Evolutionary conservation across 2,113 vertebrate species (phyloP), one percentile per base, ranked within the genome.

Genomic region (Sakesphorus luctuosus): DNA sequence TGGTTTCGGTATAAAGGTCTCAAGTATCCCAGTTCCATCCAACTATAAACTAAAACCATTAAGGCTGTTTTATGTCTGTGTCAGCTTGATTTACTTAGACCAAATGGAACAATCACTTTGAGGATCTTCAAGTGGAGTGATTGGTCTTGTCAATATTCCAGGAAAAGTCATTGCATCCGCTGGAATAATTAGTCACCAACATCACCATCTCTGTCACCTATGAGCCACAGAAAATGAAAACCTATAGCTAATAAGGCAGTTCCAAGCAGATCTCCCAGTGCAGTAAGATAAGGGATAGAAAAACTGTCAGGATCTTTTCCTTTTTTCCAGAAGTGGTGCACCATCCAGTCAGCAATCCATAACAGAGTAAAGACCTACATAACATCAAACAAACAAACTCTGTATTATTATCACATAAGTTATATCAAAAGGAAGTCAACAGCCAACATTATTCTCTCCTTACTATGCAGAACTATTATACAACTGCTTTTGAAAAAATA

Each of bases 271-370:
- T 99, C 99, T 3, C 99, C 99, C 94, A 99, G 94, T 0, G 99
- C 99, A 0, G 99, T 99, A 59, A 99, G 98, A 75, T 99, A 99
- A 7, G 99, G 99, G 92, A 99, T 99, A 95, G 99, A 99, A 93
- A 99, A 99, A 52, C 99, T 99, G 94, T 99, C 99, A 0, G 99
- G 99, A 94, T 99, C 99, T 97, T 99, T 99, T 75, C 99, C 99
- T 66, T 98, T 99, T 63, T 98, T 98, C 99, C 99, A 99, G 98
- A 99, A 99, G 84, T 98, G 98, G 65, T 99, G 98, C 25, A 99
- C 99, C 99, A 99, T 99, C 99, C 99, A 99, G 98, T 99, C 99
- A 24, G 99, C 98, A 52, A 99, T 99, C 90, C 98, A 99, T 90
- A 99, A 88, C 95, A 99, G 91, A 87, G 98, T 98, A 69, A 99